These are phyloP conservation scores for Gavia stellata DNA, from an alignment of 2,113 vertebrate species.

Conservation along the genomic window DNA sequence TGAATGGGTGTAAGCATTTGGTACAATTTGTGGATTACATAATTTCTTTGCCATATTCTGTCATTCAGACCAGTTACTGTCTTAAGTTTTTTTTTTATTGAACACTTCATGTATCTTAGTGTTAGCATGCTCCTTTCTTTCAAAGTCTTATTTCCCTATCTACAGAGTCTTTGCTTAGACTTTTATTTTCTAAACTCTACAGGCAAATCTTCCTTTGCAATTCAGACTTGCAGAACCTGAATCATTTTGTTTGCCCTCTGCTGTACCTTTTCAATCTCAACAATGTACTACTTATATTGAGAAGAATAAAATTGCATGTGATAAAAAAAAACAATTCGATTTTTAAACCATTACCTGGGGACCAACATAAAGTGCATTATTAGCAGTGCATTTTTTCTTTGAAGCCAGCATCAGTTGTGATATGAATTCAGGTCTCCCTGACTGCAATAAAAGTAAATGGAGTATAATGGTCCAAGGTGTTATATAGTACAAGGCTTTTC, in stretches of 20 bases:
- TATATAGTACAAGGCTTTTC: background rate
- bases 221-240: background rate
- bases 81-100: background rate
- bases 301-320: background rate
- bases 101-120: background rate
- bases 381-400: background rate
- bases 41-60: background rate
- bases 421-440: background rate
- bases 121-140: background rate
- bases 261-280: background rate
- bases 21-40: background rate
- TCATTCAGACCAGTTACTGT: background rate
- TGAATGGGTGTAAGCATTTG: background rate
- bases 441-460: constrained; percentile 1
- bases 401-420: background rate
- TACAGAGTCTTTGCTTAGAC: background rate
- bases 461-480: background rate
- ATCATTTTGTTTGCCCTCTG: background rate
- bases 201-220: background rate
- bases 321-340: background rate
- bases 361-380: background rate
- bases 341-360: constrained; percentile 2
- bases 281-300: background rate
- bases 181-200: background rate
- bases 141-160: background rate